Base-by-base conservation (phyloP, 2,888 invertebrate species). In the Craniophora ligustri region DNA sequence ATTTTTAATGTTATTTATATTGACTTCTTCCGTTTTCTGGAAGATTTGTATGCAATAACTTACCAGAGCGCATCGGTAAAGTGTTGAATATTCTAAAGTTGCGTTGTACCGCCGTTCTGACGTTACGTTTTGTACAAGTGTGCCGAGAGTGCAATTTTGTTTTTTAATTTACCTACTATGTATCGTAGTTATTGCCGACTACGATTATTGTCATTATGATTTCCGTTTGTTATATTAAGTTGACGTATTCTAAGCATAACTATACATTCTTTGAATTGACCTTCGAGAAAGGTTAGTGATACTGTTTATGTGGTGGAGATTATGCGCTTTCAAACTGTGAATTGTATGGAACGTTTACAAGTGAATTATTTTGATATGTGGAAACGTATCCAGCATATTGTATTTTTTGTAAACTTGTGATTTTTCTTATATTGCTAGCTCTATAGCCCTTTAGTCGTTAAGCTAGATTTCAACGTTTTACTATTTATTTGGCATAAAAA, bases 271-370 rank as follows among this genome's bases (percentile, higher is more conserved):
- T 90, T 91, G 79, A 82, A 92, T 92, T 92, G 91, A 93, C 93
- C 93, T 93, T 92, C 87, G 84, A 68, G 91, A 84, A 92, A 93
- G 93, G 93, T 93, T 93, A 92, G 93, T 93, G 93, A 93, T 93
- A 93, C 87, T 91, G 89, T 82, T 88, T 88, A 85, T 85, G 82
- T 86, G 88, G 84, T 84, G 81, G 81, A 84, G 84, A 82, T 84
- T 77, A 82, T 79, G 85, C 85, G 87, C 87, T 87, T 78, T 81
- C 81, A 77, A 81, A 85, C 85, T 79, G 80, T 80, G 79, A 81
- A 75, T 79, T 79, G 80, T 83, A 82, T 80, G 79, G 82, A 83
- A 86, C 79, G 76, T 82, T 81, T 81, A 77, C 83, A 81, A 80
- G 80, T 84, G 82, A 78, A 76, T 86, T 82, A 67, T 84, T 84